These are phyloP conservation scores for Sminthurides aquaticus DNA, from an alignment of 2,888 invertebrate species.

Conservation along the genomic window DNA sequence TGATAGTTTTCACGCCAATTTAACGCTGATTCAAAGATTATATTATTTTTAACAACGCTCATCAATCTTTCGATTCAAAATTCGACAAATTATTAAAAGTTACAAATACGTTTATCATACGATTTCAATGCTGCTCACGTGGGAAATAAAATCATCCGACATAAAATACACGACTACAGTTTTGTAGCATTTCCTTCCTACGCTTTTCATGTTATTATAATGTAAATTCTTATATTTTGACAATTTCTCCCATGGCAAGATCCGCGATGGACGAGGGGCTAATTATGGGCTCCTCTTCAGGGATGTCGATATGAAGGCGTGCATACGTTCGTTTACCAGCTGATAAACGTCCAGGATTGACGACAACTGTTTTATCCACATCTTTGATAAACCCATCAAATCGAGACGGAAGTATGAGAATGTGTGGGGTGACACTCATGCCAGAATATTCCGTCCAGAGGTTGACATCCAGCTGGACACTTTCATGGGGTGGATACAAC, in stretches of 20 bases:
- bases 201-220: too few species aligned
- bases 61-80: too few species aligned
- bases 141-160: too few species aligned
- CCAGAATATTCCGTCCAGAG: conserved; percentile 65
- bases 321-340: conserved; percentile 73
- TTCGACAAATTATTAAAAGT: too few species aligned
- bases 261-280: conserved; percentile 46
- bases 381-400: conserved; percentile 73
- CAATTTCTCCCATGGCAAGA: conserved; percentile 51
- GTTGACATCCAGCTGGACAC: conserved; percentile 61
- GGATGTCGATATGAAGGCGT: conserved; percentile 55
- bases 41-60: too few species aligned
- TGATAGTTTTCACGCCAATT: too few species aligned
- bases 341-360: conserved; percentile 77
- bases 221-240: conserved; percentile 49
- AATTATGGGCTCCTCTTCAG: conserved; percentile 27
- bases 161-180: too few species aligned
- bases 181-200: too few species aligned
- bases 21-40: too few species aligned
- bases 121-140: too few species aligned
- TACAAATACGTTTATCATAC: too few species aligned
- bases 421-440: conserved; percentile 66
- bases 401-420: conserved; percentile 76
- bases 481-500: conserved; percentile 63
- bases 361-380: conserved; percentile 66